A percentile compares a stretch with the other conserved stretches of the same genome.
phyloP scores from a whole-genome alignment of 2,113 vertebrate species.

The Tachysurus fulvidraco region DNA sequence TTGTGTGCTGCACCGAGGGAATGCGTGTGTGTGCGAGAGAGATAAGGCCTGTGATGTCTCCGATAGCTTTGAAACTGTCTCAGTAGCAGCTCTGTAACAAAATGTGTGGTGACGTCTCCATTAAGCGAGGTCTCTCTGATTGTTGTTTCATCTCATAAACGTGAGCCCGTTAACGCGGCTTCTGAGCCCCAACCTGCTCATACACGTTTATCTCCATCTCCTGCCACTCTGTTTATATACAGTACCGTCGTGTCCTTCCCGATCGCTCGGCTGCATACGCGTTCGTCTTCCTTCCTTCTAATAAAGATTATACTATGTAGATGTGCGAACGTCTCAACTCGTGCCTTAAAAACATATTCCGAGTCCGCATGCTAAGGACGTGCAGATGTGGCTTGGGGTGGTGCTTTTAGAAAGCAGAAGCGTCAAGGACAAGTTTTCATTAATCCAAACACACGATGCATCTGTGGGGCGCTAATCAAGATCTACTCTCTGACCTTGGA shows the following conservation, averaged over 20 bases:
- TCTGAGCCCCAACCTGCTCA: constrained; percentile 36
- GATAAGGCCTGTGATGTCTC: constrained; percentile 51
- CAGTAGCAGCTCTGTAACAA: constrained; percentile 36
- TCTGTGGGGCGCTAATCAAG: background rate
- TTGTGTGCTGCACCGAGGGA: constrained; percentile 7
- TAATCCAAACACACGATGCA: background rate
- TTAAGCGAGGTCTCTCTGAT: constrained; percentile 64
- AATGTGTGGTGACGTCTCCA: constrained; percentile 52
- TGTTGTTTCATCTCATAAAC: constrained; percentile 54
- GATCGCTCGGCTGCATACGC: background rate
- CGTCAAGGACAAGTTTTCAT: constrained; percentile 2
- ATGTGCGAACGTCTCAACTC: background rate
- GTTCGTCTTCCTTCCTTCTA: background rate
- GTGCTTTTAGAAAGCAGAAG: background rate
- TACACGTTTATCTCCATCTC: constrained; percentile 58
- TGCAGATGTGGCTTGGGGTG: background rate
- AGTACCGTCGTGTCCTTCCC: background rate
- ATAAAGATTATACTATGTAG: background rate
- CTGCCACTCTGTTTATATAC: constrained; percentile 28
- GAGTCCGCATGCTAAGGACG: background rate
- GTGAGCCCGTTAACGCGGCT: background rate
- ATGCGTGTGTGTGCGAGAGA: constrained; percentile 21
- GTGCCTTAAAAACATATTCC: background rate
- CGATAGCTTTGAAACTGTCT: constrained; percentile 50
- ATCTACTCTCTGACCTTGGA: background rate